Percentiles rank a stretch among this genome's conserved stretches.
phyloP scores from a whole-genome alignment of 2,113 vertebrate species.

The Ancistrus triradiatus region DNA sequence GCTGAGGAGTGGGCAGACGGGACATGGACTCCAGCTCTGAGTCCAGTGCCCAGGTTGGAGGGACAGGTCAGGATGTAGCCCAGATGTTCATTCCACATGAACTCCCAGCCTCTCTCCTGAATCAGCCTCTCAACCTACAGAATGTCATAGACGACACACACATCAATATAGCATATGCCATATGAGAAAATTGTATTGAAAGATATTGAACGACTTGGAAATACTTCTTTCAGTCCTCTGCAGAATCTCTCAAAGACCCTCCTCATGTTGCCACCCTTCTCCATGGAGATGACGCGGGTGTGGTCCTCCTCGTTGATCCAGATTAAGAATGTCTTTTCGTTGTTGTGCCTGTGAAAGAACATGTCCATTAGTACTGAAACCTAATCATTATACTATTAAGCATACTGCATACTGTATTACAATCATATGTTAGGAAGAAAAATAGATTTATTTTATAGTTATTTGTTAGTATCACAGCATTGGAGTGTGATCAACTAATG shows the following conservation, averaged over 20 bases:
- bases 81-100: conserved; percentile 90
- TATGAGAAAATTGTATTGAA: neutral
- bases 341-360: conserved; percentile 80
- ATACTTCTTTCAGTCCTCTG: conserved; percentile 83
- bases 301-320: conserved; percentile 95
- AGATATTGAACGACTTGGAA: too few relatives aligned
- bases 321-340: conserved; percentile 87
- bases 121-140: conserved; percentile 83
- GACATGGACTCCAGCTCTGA: conserved; percentile 86
- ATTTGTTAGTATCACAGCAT: neutral
- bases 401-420: too few relatives aligned
- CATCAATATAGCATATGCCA: neutral
- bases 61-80: conserved; percentile 88
- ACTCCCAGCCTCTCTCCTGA: conserved; percentile 87
- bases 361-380: neutral
- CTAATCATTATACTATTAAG: too few relatives aligned
- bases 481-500: conserved; percentile 9
- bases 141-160: neutral
- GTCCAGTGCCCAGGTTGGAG: conserved; percentile 86
- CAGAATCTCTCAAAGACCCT: conserved; percentile 91
- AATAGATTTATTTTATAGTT: neutral
- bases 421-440: neutral
- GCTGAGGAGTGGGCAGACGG: conserved; percentile 79
- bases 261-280: conserved; percentile 92
- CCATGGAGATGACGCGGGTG: conserved; percentile 90